Base-by-base conservation (phyloP, 2,888 invertebrate genomes). In the Andrena hattorfiana region DNA sequence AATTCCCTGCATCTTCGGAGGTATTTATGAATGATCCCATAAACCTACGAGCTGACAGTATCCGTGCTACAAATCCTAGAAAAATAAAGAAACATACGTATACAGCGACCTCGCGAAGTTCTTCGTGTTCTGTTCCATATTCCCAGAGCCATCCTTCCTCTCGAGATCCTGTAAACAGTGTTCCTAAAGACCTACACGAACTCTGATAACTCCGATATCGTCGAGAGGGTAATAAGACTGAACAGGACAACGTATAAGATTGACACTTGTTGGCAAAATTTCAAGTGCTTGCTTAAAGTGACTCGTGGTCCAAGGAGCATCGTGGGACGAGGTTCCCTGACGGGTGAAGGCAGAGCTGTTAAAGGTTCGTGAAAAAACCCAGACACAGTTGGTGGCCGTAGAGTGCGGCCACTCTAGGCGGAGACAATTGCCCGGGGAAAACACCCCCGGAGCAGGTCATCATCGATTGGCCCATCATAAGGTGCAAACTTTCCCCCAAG, bases 401-500 rank as follows among this genome's bases (percentile, higher is more conserved):
- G 10, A 62, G 23, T n/a, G 28, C 8, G 13, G 26, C n/a, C 64
- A 42, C 16, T n/a, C 30, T 10, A 8, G n/a, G 6, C n/a, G 5
- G 54, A 81, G 74, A 74, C 71, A 84, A 77, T 72, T 42, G 74
- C 1, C n/a, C n/a, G 16, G 74, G 75, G 66, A 49, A 84, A 84
- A 72, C 42, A 63, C 78, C 66, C 76, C 63, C 26, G 10, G 23
- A 54, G 72, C 82, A 79, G 80, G 83, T 73, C 64, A 81, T 60
- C 28, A 62, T 77, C 16, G 59, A 59, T 10, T 30, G 67, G 28
- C 5, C 16, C 64, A 48, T 35, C 63, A 73, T 85, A 85, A 86
- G 79, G 81, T 84, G 77, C 32, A 30, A 75, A 73, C 54, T 35
- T 62, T 80, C 64, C 69, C 69, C 32, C 20, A 6, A 51, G 68